Conservation (phyloP, 2,113 vertebrate species). For the Ellobius talpinus region DNA sequence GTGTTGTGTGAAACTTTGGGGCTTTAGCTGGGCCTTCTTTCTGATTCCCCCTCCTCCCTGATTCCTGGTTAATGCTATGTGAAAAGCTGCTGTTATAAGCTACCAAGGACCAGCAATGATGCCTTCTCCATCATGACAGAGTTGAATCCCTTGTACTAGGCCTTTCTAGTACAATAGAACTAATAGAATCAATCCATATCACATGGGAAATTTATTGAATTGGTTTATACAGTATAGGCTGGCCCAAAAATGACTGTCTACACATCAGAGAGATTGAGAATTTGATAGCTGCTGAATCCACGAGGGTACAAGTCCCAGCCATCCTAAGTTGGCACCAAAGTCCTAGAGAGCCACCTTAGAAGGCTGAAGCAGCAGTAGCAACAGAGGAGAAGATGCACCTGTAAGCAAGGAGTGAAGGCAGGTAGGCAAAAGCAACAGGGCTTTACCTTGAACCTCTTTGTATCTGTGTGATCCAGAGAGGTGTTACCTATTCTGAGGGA, state of each 20-base stretch:
- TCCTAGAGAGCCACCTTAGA: not conserved
- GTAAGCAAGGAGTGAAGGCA: not conserved
- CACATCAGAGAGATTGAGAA: not conserved
- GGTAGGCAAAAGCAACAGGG: not conserved
- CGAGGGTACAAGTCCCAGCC: not conserved
- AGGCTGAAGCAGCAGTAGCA: not conserved
- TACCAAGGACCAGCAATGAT: not conserved
- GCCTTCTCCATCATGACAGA: not conserved
- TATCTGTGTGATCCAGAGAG: not conserved
- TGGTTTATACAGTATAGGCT: too few relatives aligned
- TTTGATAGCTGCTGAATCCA: not conserved
- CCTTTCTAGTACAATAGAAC: not conserved
- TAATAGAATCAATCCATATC: not conserved
- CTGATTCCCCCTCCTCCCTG: not conserved
- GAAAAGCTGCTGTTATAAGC: not conserved
- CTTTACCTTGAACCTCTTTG: not conserved
- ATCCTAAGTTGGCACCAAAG: not conserved
- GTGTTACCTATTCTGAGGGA: not conserved
- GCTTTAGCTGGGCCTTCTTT: not conserved
- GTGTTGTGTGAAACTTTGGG: not conserved
- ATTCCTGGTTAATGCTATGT: not conserved
- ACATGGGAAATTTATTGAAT: not conserved
- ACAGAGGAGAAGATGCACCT: too few relatives aligned
- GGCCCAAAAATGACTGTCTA: not conserved
- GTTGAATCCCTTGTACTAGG: not conserved